Base-by-base conservation (phyloP, 2,113 vertebrate species). In the Nicator chloris region DNA sequence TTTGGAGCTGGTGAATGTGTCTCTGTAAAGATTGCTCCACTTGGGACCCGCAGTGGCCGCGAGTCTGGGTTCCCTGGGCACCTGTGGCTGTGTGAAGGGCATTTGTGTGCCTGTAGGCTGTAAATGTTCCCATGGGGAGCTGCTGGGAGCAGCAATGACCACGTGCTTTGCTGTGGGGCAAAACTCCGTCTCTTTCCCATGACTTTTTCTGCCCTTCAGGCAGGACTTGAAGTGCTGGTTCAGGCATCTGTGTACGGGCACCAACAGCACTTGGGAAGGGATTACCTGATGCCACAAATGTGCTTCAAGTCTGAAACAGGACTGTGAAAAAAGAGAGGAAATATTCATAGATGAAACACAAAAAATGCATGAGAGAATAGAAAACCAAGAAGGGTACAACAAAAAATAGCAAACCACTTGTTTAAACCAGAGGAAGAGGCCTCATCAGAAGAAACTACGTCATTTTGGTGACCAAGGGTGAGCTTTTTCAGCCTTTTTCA, bases 31-130 rank as follows among this genome's bases (percentile, higher is more conserved):
- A 51, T 15, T 15, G 11, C 42, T 57, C 16, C 27, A 3, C 31
- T 45, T 33, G n/a, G 65, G 80, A 31, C 30, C 19, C 7, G 1
- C 10, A 23, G 26, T 2, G 6, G 3, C 31, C 0, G 0, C 21
- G 64, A 13, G 23, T 13, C 20, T 1, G 0, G 47, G 27, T 44
- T 75, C n/a, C 59, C 56, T 23, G 28, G 33, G 50, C 37, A 27
- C 21, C 65, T 37, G 44, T 22, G 54, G 23, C 35, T 42, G 5
- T 23, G 7, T 6, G 59, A 69, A 24, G 37, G 31, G 28, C 16
- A 2, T 6, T 5, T 4, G 6, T 4, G 2, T 54, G 7, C 28
- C 45, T 15, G 0, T 8, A 33, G 64, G 60, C 17, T 54, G 24
- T 11, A n/a, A 20, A 9, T 9, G 30, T 11, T 49, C 37, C 59